Conservation (phyloP, 2,888 invertebrate species). For the Prenolepis imparis region DNA sequence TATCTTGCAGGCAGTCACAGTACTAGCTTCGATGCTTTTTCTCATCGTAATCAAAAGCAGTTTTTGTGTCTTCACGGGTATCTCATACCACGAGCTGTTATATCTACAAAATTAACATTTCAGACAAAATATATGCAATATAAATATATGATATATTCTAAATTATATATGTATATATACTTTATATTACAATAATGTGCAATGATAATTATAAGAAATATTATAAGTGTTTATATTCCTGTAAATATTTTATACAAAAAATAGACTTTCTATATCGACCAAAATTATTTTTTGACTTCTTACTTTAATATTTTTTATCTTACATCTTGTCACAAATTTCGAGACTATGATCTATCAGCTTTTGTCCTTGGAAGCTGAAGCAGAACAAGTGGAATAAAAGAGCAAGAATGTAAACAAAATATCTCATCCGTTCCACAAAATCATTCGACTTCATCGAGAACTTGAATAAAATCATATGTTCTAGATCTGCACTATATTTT, state of each 20-base stretch:
- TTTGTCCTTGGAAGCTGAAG: constrained; percentile 49
- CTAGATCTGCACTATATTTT: not conserved
- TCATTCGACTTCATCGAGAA: not conserved
- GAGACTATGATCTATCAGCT: constrained; percentile 50
- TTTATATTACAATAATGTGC: not conserved
- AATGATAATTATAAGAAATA: not conserved
- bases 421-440: not conserved
- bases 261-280: not conserved
- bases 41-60: constrained; percentile 8
- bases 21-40: constrained; percentile 7
- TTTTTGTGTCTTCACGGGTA: not conserved
- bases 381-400: constrained; percentile 58
- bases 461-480: not conserved
- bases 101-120: not conserved
- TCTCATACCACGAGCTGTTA: constrained; percentile 15
- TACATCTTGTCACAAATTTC: constrained; percentile 38
- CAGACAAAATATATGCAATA: not conserved
- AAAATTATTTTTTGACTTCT: not conserved
- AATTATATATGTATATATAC: too few relatives aligned
- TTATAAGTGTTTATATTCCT: not conserved
- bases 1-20: constrained; percentile 24
- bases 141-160: not conserved
- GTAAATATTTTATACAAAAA: not conserved
- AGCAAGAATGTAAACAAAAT: not conserved
- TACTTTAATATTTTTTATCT: not conserved